These are phyloP conservation scores for Cotesia glomerata DNA, from an alignment of 1,140 invertebrate genomes.

Conservation along the genomic window DNA sequence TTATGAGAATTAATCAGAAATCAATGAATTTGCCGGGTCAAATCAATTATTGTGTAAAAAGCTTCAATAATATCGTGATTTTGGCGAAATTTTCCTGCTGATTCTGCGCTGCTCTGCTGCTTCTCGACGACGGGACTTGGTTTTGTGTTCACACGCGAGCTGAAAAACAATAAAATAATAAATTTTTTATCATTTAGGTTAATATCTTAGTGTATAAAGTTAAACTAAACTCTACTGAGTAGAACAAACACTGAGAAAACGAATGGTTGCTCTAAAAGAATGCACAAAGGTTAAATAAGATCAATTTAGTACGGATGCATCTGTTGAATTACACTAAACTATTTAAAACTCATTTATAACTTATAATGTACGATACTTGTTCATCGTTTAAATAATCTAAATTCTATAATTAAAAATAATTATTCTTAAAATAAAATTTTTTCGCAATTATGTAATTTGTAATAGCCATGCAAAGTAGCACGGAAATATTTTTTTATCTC, in stretches of 20 bases:
- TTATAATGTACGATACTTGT: too few relatives aligned
- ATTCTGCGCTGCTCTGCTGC: constrained; percentile 61
- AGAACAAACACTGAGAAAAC: not conserved
- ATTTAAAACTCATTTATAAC: too few relatives aligned
- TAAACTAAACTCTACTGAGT: not conserved
- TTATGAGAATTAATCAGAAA: too few relatives aligned
- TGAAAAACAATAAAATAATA: constrained; percentile 29
- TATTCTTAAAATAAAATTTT: too few relatives aligned
- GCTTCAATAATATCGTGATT: constrained; percentile 29
- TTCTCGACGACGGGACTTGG: constrained; percentile 59
- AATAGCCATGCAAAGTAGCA: too few relatives aligned
- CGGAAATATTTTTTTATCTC: not conserved
- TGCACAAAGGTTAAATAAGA: too few relatives aligned
- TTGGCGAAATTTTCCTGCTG: constrained; percentile 55
- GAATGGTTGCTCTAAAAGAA: too few relatives aligned
- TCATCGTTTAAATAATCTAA: not conserved
- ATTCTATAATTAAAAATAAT: not conserved
- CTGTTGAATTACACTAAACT: too few relatives aligned
- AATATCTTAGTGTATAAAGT: not conserved
- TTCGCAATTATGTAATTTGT: too few relatives aligned
- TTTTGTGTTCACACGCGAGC: constrained; percentile 61
- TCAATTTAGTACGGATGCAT: too few relatives aligned
- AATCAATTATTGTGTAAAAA: constrained; percentile 19
- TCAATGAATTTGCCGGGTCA: constrained; percentile 42
- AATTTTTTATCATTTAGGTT: not conserved